phyloP scores from a whole-genome alignment of 2,888 invertebrate genomes.

The Apoderus coryli region DNA sequence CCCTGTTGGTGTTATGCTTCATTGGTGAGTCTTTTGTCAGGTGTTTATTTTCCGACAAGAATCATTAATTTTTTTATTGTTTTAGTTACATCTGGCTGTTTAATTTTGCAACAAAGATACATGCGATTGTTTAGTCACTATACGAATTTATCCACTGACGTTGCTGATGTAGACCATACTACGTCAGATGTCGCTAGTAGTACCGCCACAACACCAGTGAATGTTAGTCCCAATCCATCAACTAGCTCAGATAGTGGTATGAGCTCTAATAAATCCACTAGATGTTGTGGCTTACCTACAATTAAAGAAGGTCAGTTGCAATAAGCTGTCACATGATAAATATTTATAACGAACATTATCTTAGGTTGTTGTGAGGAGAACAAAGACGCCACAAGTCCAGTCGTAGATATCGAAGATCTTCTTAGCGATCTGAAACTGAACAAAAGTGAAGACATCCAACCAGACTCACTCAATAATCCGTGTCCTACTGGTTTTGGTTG shows the following conservation, averaged over 20 bases:
- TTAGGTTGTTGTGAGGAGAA: conserved; percentile 36
- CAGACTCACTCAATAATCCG: conserved; percentile 11
- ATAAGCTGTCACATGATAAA: too few relatives aligned
- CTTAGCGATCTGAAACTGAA: conserved; percentile 9
- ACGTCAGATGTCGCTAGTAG: conserved; percentile 21
- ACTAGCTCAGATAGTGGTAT: conserved; percentile 17
- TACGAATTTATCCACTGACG: conserved; percentile 35
- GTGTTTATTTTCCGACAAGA: background rate
- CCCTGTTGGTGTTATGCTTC: conserved; percentile 62
- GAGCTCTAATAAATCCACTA: conserved; percentile 14
- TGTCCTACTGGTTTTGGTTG: conserved; percentile 40
- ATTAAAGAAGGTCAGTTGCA: conserved; percentile 35
- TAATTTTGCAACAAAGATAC: conserved; percentile 72
- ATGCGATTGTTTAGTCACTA: conserved; percentile 55
- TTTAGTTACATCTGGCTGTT: conserved; percentile 62
- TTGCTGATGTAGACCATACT: conserved; percentile 16
- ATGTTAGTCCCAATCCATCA: conserved; percentile 15
- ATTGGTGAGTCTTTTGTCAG: conserved; percentile 58
- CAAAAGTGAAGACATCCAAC: too few relatives aligned
- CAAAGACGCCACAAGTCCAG: conserved; percentile 24
- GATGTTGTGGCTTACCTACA: conserved; percentile 27
- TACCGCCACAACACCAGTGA: conserved; percentile 11
- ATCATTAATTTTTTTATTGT: conserved; percentile 2
- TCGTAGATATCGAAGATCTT: conserved; percentile 53
- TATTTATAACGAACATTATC: too few relatives aligned